These are phyloP conservation scores for Chloropsis cyanopogon DNA, from an alignment of 2,113 vertebrate genomes.

Conservation along the genomic window DNA sequence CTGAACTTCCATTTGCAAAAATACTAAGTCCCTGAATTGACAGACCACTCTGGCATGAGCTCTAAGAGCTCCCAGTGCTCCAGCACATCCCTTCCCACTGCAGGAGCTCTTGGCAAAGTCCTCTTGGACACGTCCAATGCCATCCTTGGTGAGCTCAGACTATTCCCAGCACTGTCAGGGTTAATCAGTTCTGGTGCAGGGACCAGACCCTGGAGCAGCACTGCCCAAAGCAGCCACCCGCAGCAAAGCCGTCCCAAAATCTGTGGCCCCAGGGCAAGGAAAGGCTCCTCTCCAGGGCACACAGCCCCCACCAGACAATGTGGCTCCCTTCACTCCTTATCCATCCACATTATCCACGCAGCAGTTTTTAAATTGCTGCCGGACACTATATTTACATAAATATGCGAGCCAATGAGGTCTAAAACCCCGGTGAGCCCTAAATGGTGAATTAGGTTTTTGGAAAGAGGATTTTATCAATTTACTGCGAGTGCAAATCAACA, in stretches of 20 bases:
- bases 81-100: neutral
- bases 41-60: neutral
- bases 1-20: neutral
- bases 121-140: neutral
- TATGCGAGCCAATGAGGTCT: constrained; percentile 17
- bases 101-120: neutral
- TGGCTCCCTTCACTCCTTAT: neutral
- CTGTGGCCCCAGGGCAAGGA: fast-evolving
- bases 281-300: neutral
- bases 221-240: neutral
- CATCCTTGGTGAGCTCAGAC: neutral
- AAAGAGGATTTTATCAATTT: constrained; percentile 56
- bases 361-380: neutral
- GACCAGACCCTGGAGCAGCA: fast-evolving
- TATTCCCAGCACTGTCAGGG: neutral
- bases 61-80: neutral
- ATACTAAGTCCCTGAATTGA: neutral
- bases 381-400: constrained; percentile 36
- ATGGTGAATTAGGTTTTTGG: neutral
- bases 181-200: neutral
- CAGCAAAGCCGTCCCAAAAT: neutral
- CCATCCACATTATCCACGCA: neutral
- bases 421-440: constrained; percentile 8
- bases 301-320: neutral
- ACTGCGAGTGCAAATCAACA: constrained; percentile 22